phyloP scores from a whole-genome alignment of 2,797 vertebrate species.

The Ptychadena robeensis region DNA sequence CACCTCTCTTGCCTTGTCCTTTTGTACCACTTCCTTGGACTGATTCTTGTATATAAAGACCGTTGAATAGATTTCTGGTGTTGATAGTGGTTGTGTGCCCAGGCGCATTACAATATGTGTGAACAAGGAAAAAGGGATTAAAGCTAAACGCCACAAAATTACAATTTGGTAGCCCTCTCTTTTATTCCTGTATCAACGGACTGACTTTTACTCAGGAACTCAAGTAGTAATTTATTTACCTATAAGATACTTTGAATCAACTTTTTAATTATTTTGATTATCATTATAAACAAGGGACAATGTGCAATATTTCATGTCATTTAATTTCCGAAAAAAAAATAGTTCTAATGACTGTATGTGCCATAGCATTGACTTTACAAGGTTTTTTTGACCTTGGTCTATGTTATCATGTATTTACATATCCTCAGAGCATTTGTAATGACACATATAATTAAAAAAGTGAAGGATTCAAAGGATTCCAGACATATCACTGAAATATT shows the following conservation, averaged over 20 bases:
- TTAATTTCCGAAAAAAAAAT: not conserved
- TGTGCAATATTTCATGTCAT: not conserved
- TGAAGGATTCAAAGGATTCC: slow-evolving; percentile 49
- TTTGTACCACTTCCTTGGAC: too few relatives aligned
- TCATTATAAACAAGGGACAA: not conserved
- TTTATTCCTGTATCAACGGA: too few relatives aligned
- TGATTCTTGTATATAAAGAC: too few relatives aligned
- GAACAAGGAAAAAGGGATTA: too few relatives aligned
- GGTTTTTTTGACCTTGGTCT: slow-evolving; percentile 52
- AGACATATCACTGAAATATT: slow-evolving; percentile 49
- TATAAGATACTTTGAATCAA: not conserved
- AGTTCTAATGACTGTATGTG: not conserved
- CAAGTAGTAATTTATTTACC: too few relatives aligned
- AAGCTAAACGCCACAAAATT: too few relatives aligned
- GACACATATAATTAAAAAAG: slow-evolving; percentile 52
- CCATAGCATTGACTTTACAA: slow-evolving; percentile 26
- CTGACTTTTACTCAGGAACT: too few relatives aligned
- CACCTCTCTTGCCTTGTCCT: too few relatives aligned
- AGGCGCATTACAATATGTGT: too few relatives aligned
- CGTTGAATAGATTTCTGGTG: too few relatives aligned
- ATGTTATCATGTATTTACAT: slow-evolving; percentile 46
- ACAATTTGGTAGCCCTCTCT: too few relatives aligned
- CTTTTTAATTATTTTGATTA: not conserved
- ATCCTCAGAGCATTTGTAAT: slow-evolving; percentile 55
- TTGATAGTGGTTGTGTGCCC: too few relatives aligned